Percentiles rank a stretch among this genome's conserved stretches.
Conservation (phyloP, 2,797 vertebrate species). For the Brachyalestes nurse region DNA sequence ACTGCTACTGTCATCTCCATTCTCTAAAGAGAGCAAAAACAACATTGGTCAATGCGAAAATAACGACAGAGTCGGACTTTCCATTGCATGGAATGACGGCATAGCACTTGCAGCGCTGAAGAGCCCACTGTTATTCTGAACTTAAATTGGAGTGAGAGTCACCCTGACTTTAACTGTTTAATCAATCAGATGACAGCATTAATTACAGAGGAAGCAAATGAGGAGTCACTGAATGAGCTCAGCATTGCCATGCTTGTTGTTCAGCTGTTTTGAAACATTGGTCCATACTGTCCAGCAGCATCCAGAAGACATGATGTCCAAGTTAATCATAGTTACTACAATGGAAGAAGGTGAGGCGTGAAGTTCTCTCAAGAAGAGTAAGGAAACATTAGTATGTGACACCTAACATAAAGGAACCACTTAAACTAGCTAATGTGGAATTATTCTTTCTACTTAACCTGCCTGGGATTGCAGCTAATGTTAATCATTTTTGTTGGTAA, state of each 20-base stretch:
- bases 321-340: not conserved
- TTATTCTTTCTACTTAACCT: conserved; percentile 3
- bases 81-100: not conserved
- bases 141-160: conserved; percentile 1
- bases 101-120: not conserved
- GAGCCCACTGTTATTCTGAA: conserved; percentile 5
- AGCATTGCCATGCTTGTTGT: conserved; percentile 70
- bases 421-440: not conserved
- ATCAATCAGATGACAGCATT: conserved; percentile 31
- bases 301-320: conserved; percentile 27
- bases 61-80: not conserved
- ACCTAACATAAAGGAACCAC: not conserved
- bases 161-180: not conserved
- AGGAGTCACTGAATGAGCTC: conserved; percentile 58
- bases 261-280: conserved; percentile 48
- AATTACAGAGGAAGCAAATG: conserved; percentile 67
- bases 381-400: conserved; percentile 37
- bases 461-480: conserved; percentile 36
- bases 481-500: conserved; percentile 46
- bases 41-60: not conserved
- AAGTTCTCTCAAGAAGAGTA: conserved; percentile 3
- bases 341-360: not conserved
- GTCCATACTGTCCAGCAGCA: conserved; percentile 49
- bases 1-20: conserved; percentile 92
- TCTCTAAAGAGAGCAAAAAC: conserved; percentile 77